Conservation (phyloP, 2,888 invertebrate species). For the Capitulum mitella region DNA sequence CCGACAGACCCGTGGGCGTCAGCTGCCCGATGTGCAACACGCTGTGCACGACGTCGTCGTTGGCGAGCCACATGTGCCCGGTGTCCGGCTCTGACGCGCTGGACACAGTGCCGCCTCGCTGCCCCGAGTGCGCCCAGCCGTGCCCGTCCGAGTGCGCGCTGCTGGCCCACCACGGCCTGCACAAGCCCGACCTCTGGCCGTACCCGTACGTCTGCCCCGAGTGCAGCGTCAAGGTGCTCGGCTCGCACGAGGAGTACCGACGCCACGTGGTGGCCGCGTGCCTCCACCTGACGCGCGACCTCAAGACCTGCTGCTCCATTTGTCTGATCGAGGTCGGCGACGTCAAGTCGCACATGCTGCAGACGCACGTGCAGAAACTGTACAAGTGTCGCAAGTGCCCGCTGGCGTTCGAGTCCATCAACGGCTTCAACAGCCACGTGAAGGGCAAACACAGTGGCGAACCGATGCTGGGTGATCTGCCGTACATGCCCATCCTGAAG, state of each 20-base stretch:
- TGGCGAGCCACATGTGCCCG: constrained; percentile 14
- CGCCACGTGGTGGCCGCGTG: constrained; percentile 13
- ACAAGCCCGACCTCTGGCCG: constrained; percentile 22
- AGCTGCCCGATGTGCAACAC: constrained; percentile 25
- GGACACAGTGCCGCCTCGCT: constrained; percentile 13
- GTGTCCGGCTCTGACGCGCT: background rate
- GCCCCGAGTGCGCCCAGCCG: constrained; percentile 23
- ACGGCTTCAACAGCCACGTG: constrained; percentile 24
- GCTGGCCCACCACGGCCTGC: constrained; percentile 14
- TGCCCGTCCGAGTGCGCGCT: constrained; percentile 7
- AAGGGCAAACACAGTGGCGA: background rate
- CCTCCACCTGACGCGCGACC: constrained; percentile 20
- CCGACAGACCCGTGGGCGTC: background rate
- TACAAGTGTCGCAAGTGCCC: constrained; percentile 23
- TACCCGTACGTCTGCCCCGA: constrained; percentile 24
- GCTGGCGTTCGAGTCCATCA: constrained; percentile 24
- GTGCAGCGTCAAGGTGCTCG: constrained; percentile 17
- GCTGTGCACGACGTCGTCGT: background rate
- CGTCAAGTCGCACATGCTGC: constrained; percentile 22
- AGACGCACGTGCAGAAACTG: constrained; percentile 25
- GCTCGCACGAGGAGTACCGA: constrained; percentile 3
- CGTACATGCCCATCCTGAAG: constrained; percentile 24
- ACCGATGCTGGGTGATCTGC: background rate
- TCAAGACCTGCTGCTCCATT: constrained; percentile 20
- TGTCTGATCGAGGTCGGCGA: constrained; percentile 25